Evolutionary conservation across 2,113 vertebrate genomes (phyloP).

Genomic region (Chrysochloris asiatica): DNA sequence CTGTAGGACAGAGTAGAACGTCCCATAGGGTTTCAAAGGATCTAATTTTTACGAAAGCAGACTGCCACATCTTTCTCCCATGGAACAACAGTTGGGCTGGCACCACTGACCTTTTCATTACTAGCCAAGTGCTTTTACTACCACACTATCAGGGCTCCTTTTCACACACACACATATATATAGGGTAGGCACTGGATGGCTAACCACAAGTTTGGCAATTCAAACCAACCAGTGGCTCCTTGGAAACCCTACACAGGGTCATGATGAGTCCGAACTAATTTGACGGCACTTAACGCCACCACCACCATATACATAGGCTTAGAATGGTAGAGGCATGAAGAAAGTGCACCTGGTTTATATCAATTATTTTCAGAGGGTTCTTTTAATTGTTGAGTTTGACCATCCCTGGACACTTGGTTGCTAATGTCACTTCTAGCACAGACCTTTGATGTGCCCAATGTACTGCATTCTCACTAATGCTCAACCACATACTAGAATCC

Average conservation of each 20-base stretch:
- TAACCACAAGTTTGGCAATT: no score
- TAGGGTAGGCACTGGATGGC: no score
- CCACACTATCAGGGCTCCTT: neutral
- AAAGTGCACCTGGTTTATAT: fast-evolving
- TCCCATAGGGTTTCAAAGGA: neutral
- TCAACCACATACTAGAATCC: neutral
- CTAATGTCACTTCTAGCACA: neutral
- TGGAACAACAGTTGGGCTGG: neutral
- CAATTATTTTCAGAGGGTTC: neutral
- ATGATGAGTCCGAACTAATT: no score
- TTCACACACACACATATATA: neutral
- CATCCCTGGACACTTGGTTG: neutral
- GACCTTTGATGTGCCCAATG: neutral
- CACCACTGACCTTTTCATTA: neutral
- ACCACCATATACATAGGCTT: no score
- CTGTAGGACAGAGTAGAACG: neutral
- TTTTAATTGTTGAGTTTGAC: neutral
- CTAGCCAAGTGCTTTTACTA: neutral
- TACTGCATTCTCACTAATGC: neutral
- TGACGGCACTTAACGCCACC: no score
- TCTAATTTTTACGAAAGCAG: neutral
- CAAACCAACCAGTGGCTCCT: no score
- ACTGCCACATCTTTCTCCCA: neutral
- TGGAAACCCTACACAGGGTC: no score
- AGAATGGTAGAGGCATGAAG: neutral